These are phyloP conservation scores for Anoura caudifer DNA, from an alignment of 2,113 vertebrate species.

Conservation along the genomic window DNA sequence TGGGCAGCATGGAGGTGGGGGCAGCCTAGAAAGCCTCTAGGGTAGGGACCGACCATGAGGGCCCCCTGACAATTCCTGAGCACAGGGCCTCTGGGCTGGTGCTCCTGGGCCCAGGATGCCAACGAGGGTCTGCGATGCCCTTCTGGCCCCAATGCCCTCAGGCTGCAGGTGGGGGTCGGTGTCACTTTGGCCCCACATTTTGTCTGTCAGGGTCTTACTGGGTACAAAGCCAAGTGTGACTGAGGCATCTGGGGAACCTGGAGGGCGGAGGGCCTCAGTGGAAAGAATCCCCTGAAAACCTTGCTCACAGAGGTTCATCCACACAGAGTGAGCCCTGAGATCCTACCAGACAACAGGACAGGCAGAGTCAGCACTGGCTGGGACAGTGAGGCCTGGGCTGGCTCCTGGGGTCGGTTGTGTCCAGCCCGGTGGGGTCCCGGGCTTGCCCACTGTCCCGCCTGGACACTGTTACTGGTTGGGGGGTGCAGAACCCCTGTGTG, in stretches of 20 bases:
- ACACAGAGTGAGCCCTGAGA: background rate
- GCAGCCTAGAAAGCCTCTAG: background rate
- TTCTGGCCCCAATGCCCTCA: background rate
- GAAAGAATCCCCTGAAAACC: background rate
- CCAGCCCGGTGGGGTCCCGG: background rate
- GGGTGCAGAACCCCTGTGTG: rapidly evolving
- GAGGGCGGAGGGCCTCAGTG: too few relatives aligned
- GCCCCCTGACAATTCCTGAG: background rate
- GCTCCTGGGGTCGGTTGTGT: too few relatives aligned
- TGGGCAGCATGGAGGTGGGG: background rate
- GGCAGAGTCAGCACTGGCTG: rapidly evolving
- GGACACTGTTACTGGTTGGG: too few relatives aligned
- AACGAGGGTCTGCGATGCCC: background rate
- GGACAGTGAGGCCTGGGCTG: too few relatives aligned
- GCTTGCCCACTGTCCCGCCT: rapidly evolving
- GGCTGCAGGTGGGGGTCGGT: rapidly evolving
- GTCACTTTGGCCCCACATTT: background rate
- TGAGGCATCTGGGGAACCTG: background rate
- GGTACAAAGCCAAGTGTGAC: background rate
- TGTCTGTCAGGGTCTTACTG: background rate
- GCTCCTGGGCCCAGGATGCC: background rate
- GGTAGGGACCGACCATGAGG: background rate
- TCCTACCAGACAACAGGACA: background rate
- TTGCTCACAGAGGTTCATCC: background rate
- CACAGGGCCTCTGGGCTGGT: background rate